These are phyloP conservation scores for Nephrotoma appendiculata DNA, from an alignment of 2,888 invertebrate genomes.

Conservation along the genomic window DNA sequence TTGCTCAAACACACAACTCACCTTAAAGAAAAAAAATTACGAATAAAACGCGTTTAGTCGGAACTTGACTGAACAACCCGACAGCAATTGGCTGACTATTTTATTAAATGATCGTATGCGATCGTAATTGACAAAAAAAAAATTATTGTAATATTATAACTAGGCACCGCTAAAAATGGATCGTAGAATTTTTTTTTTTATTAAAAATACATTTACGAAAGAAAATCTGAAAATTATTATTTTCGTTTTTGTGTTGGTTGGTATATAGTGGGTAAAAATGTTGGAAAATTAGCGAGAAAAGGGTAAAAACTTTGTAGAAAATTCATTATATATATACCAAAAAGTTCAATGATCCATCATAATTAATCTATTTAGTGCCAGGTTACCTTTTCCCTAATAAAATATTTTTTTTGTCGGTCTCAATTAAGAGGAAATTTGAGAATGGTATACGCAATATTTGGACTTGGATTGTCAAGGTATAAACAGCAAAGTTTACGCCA, in stretches of 20 bases:
- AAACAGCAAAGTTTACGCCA: too few species aligned
- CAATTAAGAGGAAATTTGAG: neutral
- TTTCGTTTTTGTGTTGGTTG: neutral
- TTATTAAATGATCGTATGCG: slow-evolving; percentile 22
- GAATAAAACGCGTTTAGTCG: slow-evolving; percentile 31
- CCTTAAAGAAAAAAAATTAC: slow-evolving; percentile 31
- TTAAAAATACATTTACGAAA: neutral
- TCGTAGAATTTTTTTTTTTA: slow-evolving; percentile 22
- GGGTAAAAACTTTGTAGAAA: neutral
- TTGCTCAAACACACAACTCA: slow-evolving; percentile 22
- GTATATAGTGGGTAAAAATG: neutral
- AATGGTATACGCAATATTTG: neutral
- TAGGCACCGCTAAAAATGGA: slow-evolving; percentile 32
- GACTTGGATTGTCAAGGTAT: too few species aligned
- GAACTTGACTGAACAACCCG: slow-evolving; percentile 34
- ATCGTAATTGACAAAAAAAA: slow-evolving; percentile 16
- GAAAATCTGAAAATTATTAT: neutral
- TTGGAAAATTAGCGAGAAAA: neutral
- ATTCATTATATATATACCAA: neutral
- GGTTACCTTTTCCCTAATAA: neutral
- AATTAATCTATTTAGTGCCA: neutral
- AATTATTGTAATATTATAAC: slow-evolving; percentile 17
- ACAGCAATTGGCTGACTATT: slow-evolving; percentile 36
- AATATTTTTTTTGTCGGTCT: neutral
- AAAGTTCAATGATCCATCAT: neutral